These are phyloP conservation scores for Galbula dea DNA, from an alignment of 2,113 vertebrate species.

Conservation along the genomic window DNA sequence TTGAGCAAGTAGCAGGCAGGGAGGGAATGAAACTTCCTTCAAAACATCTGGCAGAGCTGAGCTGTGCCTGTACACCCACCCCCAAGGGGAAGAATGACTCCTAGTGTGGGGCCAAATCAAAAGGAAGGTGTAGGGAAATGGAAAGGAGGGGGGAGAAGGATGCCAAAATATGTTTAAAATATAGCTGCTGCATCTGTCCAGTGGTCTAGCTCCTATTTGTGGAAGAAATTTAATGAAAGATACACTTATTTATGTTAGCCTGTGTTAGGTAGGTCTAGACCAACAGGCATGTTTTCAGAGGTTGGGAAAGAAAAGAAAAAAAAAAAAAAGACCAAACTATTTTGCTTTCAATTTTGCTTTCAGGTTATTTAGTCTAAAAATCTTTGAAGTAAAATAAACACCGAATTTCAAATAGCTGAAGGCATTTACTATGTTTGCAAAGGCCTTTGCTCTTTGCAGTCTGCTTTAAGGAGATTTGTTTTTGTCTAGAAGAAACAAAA, in stretches of 20 bases:
- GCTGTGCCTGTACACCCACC: neutral
- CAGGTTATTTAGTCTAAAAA: constrained; percentile 38
- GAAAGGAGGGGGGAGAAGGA: neutral
- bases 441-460: constrained; percentile 25
- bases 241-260: constrained; percentile 45
- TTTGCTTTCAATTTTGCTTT: constrained; percentile 16
- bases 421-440: constrained; percentile 33
- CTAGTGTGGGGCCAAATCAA: constrained; percentile 18
- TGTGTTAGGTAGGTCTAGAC: constrained; percentile 25
- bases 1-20: neutral
- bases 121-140: neutral
- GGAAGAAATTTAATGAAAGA: constrained; percentile 53
- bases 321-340: neutral
- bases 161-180: constrained; percentile 26
- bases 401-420: constrained; percentile 38
- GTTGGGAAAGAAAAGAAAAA: neutral
- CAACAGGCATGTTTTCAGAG: neutral
- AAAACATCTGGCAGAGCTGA: constrained; percentile 8
- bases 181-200: constrained; percentile 12
- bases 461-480: neutral
- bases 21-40: neutral
- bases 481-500: constrained; percentile 31
- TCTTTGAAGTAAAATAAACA: constrained; percentile 63
- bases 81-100: neutral
- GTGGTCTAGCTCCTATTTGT: constrained; percentile 27